phyloP scores from a whole-genome alignment of 2,113 vertebrate species.

The Misgurnus anguillicaudatus region DNA sequence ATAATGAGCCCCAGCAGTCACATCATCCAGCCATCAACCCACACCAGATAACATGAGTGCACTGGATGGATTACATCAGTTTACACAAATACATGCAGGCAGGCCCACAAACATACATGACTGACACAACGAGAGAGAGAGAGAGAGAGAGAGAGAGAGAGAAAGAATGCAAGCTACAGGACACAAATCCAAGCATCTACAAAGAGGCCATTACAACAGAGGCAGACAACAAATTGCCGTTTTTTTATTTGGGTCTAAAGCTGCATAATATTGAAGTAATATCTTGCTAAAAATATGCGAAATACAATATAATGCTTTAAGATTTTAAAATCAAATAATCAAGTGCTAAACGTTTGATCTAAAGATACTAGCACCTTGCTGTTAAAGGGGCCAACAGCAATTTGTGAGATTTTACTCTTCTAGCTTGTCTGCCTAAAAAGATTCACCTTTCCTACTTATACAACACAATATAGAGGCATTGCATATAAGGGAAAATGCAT shows the following conservation, averaged over 20 bases:
- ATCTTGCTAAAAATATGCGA: too few relatives aligned
- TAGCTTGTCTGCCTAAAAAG: too few relatives aligned
- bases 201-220: neutral
- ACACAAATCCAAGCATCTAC: neutral
- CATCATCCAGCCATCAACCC: conserved; percentile 18
- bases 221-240: neutral
- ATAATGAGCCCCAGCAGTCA: neutral
- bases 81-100: conserved; percentile 52
- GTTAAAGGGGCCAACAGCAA: too few relatives aligned
- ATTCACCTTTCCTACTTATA: neutral
- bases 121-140: neutral
- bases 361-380: too few relatives aligned
- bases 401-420: too few relatives aligned
- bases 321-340: too few relatives aligned
- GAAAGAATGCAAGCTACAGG: neutral
- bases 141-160: neutral
- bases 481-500: too few relatives aligned
- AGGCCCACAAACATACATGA: neutral
- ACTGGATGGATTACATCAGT: conserved; percentile 21
- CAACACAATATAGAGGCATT: too few relatives aligned
- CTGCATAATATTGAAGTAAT: too few relatives aligned
- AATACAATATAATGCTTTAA: too few relatives aligned
- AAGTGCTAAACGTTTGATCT: neutral
- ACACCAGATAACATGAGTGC: conserved; percentile 39
- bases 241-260: neutral